A percentile compares a stretch with the other conserved stretches of the same genome.
These are phyloP conservation scores for Fragum whitleyi DNA, from an alignment of 2,888 invertebrate genomes.

Conservation along the genomic window DNA sequence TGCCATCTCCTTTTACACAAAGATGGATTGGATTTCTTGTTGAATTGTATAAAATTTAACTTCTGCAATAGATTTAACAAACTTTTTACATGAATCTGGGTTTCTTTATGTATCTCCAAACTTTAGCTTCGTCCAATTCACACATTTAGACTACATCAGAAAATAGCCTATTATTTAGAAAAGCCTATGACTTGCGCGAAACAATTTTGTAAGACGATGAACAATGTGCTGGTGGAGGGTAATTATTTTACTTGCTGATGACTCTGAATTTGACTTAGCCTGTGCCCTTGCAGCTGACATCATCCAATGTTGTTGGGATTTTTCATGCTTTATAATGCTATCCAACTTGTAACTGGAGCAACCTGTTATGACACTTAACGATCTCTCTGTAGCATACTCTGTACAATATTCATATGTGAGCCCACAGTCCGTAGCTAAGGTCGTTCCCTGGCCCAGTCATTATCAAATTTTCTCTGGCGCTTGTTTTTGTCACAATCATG, in stretches of 20 bases:
- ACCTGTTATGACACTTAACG: constrained; percentile 6
- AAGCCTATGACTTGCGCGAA: constrained; percentile 39
- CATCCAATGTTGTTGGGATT: neutral
- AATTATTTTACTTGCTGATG: constrained; percentile 38
- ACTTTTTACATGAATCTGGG: constrained; percentile 24
- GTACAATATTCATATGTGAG: constrained; percentile 19
- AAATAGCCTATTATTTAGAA: constrained; percentile 42
- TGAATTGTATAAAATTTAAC: constrained; percentile 28
- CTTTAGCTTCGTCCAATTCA: constrained; percentile 48
- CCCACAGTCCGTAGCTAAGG: constrained; percentile 9
- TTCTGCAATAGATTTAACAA: constrained; percentile 35
- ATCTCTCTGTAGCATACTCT: neutral
- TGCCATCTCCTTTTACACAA: constrained; percentile 2
- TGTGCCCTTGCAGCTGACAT: constrained; percentile 7
- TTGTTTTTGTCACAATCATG: constrained; percentile 11
- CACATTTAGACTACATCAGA: constrained; percentile 46
- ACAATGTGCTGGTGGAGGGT: constrained; percentile 16
- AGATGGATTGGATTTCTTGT: neutral
- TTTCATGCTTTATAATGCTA: constrained; percentile 32
- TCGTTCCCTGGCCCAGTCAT: constrained; percentile 2
- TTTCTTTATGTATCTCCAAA: constrained; percentile 50
- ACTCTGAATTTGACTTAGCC: neutral
- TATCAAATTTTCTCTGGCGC: neutral
- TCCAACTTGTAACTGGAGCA: constrained; percentile 28
- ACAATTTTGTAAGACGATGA: constrained; percentile 25